Percentiles rank a stretch among this genome's conserved stretches.
Evolutionary conservation across 2,888 invertebrate species (phyloP).

Genomic region (Xestia c-nigrum): DNA sequence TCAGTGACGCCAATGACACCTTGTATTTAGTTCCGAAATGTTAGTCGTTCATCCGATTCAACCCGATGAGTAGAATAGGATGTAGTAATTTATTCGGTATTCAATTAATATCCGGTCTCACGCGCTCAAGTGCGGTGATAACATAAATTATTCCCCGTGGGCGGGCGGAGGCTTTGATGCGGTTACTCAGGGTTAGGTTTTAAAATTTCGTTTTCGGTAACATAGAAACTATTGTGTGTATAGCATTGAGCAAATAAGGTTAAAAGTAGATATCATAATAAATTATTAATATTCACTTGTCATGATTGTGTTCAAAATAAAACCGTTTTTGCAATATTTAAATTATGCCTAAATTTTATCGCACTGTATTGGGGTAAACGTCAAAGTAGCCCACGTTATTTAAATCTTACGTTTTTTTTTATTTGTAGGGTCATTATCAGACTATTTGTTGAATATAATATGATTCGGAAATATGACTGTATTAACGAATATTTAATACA

Average conservation of each 20-base stretch:
- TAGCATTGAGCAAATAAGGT: neutral
- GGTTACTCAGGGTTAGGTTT: constrained; percentile 68
- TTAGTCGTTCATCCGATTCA: constrained; percentile 3
- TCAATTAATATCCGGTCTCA: constrained; percentile 85
- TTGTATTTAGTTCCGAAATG: neutral
- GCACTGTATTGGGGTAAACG: too few species aligned
- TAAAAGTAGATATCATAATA: neutral
- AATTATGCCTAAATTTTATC: neutral
- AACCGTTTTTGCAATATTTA: neutral
- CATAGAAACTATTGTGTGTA: constrained; percentile 1
- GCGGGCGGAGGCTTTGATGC: constrained; percentile 78
- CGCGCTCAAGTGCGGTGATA: constrained; percentile 73
- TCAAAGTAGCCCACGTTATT: too few species aligned
- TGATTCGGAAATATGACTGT: neutral
- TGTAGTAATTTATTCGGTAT: constrained; percentile 80
- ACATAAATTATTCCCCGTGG: constrained; percentile 79
- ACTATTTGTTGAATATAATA: too few species aligned
- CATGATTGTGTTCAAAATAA: neutral
- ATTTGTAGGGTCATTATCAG: too few species aligned
- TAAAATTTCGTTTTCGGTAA: constrained; percentile 17
- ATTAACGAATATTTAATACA: neutral
- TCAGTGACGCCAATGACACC: neutral
- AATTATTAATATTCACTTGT: neutral
- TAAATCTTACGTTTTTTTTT: too few species aligned
- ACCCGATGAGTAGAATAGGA: constrained; percentile 21